phyloP scores from a whole-genome alignment of 2,113 vertebrate species.

The Balaeniceps rex region DNA sequence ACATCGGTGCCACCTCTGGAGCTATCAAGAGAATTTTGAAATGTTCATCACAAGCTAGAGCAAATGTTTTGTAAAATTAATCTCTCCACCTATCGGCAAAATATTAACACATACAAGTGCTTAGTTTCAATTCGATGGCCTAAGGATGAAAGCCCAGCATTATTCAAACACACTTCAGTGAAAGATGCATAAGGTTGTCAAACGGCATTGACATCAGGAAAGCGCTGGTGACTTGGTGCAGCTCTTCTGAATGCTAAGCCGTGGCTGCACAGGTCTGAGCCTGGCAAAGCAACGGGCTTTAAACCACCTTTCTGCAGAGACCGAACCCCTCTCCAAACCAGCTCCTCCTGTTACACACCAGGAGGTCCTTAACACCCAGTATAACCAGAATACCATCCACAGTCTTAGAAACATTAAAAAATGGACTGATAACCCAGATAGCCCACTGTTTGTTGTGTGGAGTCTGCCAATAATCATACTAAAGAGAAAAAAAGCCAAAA shows the following conservation, averaged over 20 bases:
- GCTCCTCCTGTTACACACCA: neutral
- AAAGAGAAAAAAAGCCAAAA: neutral
- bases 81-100: conserved; percentile 17
- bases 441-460: conserved; percentile 18
- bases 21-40: neutral
- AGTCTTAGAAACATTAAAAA: conserved; percentile 44
- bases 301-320: neutral
- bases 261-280: neutral
- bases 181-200: conserved; percentile 20
- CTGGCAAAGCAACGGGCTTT: neutral
- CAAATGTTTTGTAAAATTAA: neutral
- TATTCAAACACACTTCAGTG: conserved; percentile 17
- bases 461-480: neutral
- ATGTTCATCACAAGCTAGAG: neutral
- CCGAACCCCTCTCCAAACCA: neutral
- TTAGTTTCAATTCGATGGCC: conserved; percentile 2
- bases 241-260: neutral
- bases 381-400: conserved; percentile 11
- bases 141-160: conserved; percentile 7
- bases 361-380: neutral
- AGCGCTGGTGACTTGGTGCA: neutral
- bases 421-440: neutral
- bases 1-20: neutral
- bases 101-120: neutral
- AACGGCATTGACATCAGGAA: neutral